Evolutionary conservation across 2,888 invertebrate genomes (phyloP), one percentile per base, ranked within the genome.

Genomic region (Chymomyza amoena): DNA sequence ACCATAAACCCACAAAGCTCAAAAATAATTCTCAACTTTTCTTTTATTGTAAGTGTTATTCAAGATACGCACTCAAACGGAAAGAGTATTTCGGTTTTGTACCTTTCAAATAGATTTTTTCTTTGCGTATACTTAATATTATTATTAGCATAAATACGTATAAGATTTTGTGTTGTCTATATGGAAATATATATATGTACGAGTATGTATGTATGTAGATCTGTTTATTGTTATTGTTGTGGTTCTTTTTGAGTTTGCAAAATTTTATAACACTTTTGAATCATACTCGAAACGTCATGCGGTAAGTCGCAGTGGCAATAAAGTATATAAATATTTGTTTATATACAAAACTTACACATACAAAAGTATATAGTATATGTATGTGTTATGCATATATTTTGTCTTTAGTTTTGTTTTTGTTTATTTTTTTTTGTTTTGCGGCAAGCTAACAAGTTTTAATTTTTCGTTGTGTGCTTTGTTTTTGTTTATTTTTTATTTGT

Each of bases 361-460:
- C 7, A 45, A 3, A 45, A 45, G 39, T 45, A n/a, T 18, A 54
- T 54, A 51, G 51, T 51, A 51, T 32, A 51, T 32, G 32, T 7
- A 6, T 39, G 16, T 54, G 16, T 54, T 54, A n/a, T 16, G 16
- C 54, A 18, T 10, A 54, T 54, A 20, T 54, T 16, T 54, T 54
- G 54, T 54, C 16, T 54, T 54, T 16, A 15, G n/a, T 2, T 54
- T 54, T 54, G 54, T 54, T 54, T 54, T 54, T 32, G 32, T 32
- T 32, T 32, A 32, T 32, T 6, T 4, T 54, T 56, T 66, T 69
- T 65, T 69, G 18, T 66, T 25, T 25, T 70, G 80, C 73, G 64
- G 71, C 73, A 76, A 69, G 57, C 61, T 60, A 74, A 72, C 75
- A 75, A 79, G 75, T 78, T 76, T 54, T 50, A 45, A 45, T 45